Base-by-base conservation (phyloP, 2,888 invertebrate species). In the Pseudeuparius sepicola region DNA sequence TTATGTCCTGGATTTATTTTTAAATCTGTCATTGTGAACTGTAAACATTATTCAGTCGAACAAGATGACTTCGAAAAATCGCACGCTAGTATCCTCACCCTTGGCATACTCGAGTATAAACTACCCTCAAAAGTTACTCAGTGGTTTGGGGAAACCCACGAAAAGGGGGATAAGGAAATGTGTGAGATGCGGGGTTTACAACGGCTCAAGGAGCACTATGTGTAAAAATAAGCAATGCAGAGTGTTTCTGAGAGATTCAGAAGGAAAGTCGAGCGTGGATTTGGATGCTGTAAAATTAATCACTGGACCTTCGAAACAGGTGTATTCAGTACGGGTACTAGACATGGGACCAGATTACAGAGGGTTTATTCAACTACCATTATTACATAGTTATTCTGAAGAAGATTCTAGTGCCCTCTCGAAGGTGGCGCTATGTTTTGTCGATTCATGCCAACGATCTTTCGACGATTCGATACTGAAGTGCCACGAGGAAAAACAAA, bases 161-260 rank as follows among this genome's bases (percentile, higher is more conserved):
- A 59, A 73, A 31, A 60, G 85, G 31, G 85, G 85, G 4, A 70
- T 85, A 1, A 67, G 77, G 45, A 79, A 77, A 52, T 87, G 85
- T 53, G 71, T 71, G 1, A 77, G 77, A 51, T 87, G 86, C 63
- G 79, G 80, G 0, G 72, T 72, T 2, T 73, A 73, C 42, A 86
- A 83, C 59, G 85, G 85, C 2, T 81, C 80, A 1, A 65, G 84
- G 34, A 78, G 81, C n/a, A 64, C 72, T 13, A 70, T 70, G 42
- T 82, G 83, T 54, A 81, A 81, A 57, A 82, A 81, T 54, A 75
- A 75, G 54, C 60, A 66, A 9, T 83, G 82, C 55, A 71, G 73
- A 55, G 72, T 69, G 10, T 68, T 77, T 1, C 76, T 80, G 49
- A 75, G 75, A 54, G 71, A 73, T 53, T 67, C 62, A 2, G 65